Percentiles rank a stretch among this genome's conserved stretches.
These are phyloP conservation scores for Cnemophilus loriae DNA, from an alignment of 2,113 vertebrate species.

Conservation along the genomic window DNA sequence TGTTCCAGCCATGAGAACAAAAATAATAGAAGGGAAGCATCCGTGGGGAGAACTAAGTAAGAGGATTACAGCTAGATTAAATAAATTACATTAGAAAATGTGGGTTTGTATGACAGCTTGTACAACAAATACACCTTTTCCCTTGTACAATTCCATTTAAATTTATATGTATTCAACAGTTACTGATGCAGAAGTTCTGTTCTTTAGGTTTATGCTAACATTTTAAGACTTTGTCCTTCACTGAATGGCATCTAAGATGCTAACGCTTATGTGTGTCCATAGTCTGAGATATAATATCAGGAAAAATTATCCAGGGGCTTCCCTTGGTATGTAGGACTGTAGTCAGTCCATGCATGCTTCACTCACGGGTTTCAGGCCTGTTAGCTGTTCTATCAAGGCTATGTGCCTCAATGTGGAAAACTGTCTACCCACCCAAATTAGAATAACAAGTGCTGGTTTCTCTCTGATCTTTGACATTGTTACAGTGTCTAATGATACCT, in stretches of 20 bases:
- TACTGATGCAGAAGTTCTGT: not conserved
- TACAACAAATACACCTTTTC: not conserved
- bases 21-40: not conserved
- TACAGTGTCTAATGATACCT: too few species aligned
- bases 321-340: not conserved
- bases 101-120: not conserved
- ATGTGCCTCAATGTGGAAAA: not conserved
- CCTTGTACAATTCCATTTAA: not conserved
- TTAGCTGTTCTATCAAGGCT: not conserved
- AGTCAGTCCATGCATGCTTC: not conserved
- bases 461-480: not conserved
- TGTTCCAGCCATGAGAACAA: not conserved
- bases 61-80: not conserved
- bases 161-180: not conserved
- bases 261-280: accelerated
- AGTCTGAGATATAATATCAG: not conserved
- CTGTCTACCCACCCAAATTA: not conserved
- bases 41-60: not conserved
- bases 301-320: not conserved
- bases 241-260: not conserved
- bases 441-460: not conserved
- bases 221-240: not conserved
- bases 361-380: not conserved
- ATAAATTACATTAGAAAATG: not conserved
- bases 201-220: not conserved